Evolutionary conservation across 2,888 invertebrate species (phyloP).

Genomic region (Lissonota sp.): DNA sequence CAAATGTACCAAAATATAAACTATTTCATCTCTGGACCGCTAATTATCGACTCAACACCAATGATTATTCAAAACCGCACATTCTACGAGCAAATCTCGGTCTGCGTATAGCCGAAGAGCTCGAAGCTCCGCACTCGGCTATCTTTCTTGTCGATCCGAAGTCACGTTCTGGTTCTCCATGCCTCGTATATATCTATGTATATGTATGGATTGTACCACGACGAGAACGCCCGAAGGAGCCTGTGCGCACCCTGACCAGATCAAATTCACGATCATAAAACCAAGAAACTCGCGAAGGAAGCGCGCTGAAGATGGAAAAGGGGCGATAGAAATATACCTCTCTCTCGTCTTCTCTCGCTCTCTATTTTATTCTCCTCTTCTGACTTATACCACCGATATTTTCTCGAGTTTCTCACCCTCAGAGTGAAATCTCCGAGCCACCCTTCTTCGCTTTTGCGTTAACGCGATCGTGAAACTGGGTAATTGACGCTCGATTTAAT

Average conservation of each 20-base stretch:
- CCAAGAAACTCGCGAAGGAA: constrained; percentile 46
- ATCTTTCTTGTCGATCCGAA: constrained; percentile 64
- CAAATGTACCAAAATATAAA: neutral
- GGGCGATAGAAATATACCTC: constrained; percentile 30
- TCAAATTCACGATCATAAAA: constrained; percentile 74
- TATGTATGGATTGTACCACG: constrained; percentile 25
- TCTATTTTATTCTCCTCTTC: constrained; percentile 3
- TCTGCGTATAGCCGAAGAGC: neutral
- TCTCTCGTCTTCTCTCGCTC: constrained; percentile 9
- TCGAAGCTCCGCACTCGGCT: constrained; percentile 31
- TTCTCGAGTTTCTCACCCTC: constrained; percentile 35
- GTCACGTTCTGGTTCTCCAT: constrained; percentile 64
- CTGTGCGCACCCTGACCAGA: constrained; percentile 59
- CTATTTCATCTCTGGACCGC: neutral
- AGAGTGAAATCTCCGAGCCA: neutral
- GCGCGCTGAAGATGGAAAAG: constrained; percentile 42
- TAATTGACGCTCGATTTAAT: constrained; percentile 78
- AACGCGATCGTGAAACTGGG: constrained; percentile 66
- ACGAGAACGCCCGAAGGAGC: constrained; percentile 50
- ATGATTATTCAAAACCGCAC: constrained; percentile 23
- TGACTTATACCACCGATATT: constrained; percentile 5
- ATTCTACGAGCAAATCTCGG: constrained; percentile 23
- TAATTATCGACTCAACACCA: constrained; percentile 26
- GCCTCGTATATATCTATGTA: constrained; percentile 7
- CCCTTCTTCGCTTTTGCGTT: constrained; percentile 34